These are phyloP conservation scores for Chanos chanos DNA, from an alignment of 2,797 vertebrate genomes.

Conservation along the genomic window DNA sequence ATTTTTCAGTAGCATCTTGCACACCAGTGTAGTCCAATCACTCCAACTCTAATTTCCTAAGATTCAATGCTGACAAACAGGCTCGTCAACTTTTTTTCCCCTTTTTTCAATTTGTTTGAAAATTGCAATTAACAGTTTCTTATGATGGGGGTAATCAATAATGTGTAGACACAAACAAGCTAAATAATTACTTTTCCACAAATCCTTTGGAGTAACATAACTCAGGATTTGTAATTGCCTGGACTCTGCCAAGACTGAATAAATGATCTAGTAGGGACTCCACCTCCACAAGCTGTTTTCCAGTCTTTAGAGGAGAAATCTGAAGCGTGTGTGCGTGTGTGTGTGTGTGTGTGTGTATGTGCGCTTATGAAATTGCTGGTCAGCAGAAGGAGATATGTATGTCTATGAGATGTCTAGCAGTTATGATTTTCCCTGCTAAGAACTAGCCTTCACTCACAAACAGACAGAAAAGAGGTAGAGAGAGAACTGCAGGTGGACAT, in stretches of 20 bases:
- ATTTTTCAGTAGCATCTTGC: conserved; percentile 23
- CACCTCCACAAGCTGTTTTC: conserved; percentile 50
- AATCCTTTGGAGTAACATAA: conserved; percentile 54
- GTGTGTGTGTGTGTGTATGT: conserved; percentile 21
- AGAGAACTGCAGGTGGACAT: background rate
- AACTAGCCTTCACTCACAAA: conserved; percentile 4
- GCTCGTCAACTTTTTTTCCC: conserved; percentile 41
- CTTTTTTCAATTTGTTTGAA: conserved; percentile 52
- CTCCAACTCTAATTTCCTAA: conserved; percentile 42
- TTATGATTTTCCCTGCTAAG: conserved; percentile 1
- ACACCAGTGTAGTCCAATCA: conserved; percentile 29
- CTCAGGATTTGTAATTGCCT: conserved; percentile 52
- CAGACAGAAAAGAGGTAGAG: conserved; percentile 2
- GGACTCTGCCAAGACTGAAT: conserved; percentile 42
- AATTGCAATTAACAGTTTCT: conserved; percentile 50
- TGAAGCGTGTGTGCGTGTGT: conserved; percentile 24
- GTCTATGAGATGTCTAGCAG: conserved; percentile 3
- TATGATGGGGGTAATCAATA: conserved; percentile 54
- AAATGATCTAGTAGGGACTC: conserved; percentile 51
- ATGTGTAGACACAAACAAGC: conserved; percentile 44
- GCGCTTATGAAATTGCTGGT: background rate
- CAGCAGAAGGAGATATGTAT: background rate
- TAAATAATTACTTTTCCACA: conserved; percentile 58
- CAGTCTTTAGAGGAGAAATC: conserved; percentile 15
- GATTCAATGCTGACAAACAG: conserved; percentile 45